phyloP scores from a whole-genome alignment of 2,113 vertebrate species.

The Pterocles burchelli region DNA sequence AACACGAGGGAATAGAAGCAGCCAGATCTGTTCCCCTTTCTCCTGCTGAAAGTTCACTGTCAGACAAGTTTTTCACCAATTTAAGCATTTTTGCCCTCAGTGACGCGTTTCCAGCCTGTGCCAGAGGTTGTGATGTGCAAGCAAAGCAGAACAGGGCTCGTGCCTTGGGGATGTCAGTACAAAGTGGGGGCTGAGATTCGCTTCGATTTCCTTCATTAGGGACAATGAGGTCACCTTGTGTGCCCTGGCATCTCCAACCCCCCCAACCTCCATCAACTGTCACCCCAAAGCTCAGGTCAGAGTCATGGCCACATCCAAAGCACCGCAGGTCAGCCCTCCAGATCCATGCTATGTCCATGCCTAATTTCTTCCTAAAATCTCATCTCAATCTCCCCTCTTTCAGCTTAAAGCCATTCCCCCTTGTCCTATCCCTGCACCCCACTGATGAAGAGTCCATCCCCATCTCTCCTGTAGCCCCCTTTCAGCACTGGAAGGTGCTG shows the following conservation, averaged over 20 bases:
- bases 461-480: too few species aligned
- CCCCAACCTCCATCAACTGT: neutral
- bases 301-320: neutral
- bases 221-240: neutral
- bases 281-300: neutral
- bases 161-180: neutral
- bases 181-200: accelerated
- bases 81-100: neutral
- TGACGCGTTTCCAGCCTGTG: neutral
- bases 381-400: too few species aligned
- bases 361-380: too few species aligned
- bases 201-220: accelerated
- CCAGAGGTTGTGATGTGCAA: accelerated
- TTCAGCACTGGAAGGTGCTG: too few species aligned
- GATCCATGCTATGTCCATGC: too few species aligned
- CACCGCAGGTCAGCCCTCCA: too few species aligned
- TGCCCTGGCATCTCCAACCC: neutral
- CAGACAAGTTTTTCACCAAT: neutral
- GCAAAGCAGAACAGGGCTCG: neutral
- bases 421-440: too few species aligned
- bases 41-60: neutral
- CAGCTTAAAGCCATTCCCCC: too few species aligned
- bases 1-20: accelerated
- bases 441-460: too few species aligned
- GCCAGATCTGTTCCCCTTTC: neutral